A percentile compares a stretch with the other conserved stretches of the same genome.
Evolutionary conservation across 2,888 invertebrate genomes (phyloP).

Genomic region (Drosophila ezoana): DNA sequence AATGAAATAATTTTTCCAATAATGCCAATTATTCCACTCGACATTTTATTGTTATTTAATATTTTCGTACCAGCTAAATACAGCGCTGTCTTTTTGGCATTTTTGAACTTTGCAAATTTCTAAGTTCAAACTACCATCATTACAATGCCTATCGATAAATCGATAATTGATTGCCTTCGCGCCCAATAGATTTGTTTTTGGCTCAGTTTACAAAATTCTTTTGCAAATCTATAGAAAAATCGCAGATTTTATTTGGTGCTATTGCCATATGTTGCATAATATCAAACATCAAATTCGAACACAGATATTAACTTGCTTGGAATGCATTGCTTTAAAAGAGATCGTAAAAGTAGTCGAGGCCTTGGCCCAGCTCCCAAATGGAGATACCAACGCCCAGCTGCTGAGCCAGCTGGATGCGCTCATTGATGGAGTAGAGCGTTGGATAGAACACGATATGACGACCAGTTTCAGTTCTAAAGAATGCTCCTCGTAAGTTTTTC

Average conservation of each 20-base stretch:
- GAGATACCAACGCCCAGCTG: slow-evolving; percentile 94
- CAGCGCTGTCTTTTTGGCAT: too few species aligned
- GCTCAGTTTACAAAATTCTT: background rate
- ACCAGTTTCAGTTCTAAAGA: slow-evolving; percentile 88
- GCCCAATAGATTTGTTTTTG: background rate
- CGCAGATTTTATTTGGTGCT: slow-evolving; percentile 2
- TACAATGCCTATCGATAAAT: slow-evolving; percentile 11
- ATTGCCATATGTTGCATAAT: slow-evolving; percentile 1
- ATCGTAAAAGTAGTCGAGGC: slow-evolving; percentile 97
- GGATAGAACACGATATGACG: slow-evolving; percentile 95
- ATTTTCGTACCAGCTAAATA: too few species aligned
- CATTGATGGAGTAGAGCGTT: slow-evolving; percentile 93
- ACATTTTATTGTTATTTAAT: too few species aligned
- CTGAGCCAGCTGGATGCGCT: slow-evolving; percentile 91
- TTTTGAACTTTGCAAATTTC: background rate
- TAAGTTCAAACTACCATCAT: background rate
- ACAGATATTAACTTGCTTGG: slow-evolving; percentile 8
- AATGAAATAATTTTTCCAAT: background rate
- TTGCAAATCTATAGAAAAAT: too few species aligned
- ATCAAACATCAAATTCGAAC: slow-evolving; percentile 12
- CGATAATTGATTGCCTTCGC: background rate
- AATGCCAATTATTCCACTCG: too few species aligned
- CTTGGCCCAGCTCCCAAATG: slow-evolving; percentile 98
- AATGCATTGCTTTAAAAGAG: slow-evolving; percentile 86
- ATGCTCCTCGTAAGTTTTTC: background rate